Evolutionary conservation across 1,140 invertebrate genomes (phyloP), one percentile per base, ranked within the genome.

Genomic region (Drosophila murphyi): DNA sequence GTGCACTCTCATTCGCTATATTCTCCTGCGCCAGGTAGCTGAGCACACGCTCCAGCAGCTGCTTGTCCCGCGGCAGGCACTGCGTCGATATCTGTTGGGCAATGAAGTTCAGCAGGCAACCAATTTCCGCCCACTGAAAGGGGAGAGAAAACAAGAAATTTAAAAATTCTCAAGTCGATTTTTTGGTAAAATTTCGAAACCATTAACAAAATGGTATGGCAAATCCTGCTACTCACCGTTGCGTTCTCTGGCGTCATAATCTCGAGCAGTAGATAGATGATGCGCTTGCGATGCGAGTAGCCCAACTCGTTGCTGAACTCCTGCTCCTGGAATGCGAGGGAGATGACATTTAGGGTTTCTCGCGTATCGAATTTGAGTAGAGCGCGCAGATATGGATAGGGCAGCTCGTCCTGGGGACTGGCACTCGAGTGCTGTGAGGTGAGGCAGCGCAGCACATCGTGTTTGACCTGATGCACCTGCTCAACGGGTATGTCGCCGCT

Each of bases 261-360:
- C 90, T 95, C 95, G 10, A 97, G 92, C 32, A 98, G 93, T 86
- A 98, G 96, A 89, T 97, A 96, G 37, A 97, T 95, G 31, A 98
- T 94, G 72, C 96, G 92, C 83, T 98, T 97, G 62, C 96, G 94
- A 80, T 97, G 95, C 12, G 95, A 94, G 34, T 95, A 92, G 1
- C 96, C 96, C 92, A 96, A 93, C 83, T 97, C 96, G 20, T 95
- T 94, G 39, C 94, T 94, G 81, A 96, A 96, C 92, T 97, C 96
- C n/a, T 94, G 93, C 87, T 98, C 97, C 87, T 97, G 96, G 94
- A 98, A 98, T 45, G 97, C 97, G 88, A 98, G 94, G 10, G 96
- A 95, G 31, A 98, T 94, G 3, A 98, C 97, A 92, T 99, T 98
- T 2, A 99, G 93, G 83, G 98, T 98, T 87, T 98, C 97, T 57